A percentile compares a stretch with the other conserved stretches of the same genome.
Conservation (phyloP, 2,888 invertebrate genomes). For the Ornithoptera priamus region DNA sequence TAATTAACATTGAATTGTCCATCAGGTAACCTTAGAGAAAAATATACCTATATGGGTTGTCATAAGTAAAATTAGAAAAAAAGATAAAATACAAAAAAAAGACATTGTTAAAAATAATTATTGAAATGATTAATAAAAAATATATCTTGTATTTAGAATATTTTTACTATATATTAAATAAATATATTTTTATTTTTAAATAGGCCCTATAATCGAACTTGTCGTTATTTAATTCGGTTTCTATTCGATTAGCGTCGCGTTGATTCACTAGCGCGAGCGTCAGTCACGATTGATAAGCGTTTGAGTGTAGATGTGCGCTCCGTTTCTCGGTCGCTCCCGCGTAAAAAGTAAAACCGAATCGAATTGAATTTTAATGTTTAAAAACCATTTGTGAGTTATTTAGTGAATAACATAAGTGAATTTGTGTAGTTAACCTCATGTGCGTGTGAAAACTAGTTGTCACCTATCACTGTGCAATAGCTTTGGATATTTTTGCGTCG, state of each 20-base stretch:
- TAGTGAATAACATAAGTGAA: constrained; percentile 46
- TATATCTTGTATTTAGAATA: too few species aligned
- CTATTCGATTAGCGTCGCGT: constrained; percentile 48
- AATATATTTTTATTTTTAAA: not conserved
- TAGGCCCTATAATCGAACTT: not conserved
- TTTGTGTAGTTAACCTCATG: constrained; percentile 50
- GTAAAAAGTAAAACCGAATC: constrained; percentile 51
- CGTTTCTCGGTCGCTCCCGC: constrained; percentile 47
- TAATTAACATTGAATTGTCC: too few species aligned
- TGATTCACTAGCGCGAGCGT: constrained; percentile 48
- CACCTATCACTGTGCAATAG: constrained; percentile 50
- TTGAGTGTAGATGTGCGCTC: constrained; percentile 44
- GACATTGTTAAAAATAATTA: too few species aligned
- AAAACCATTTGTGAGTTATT: constrained; percentile 51
- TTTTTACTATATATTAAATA: too few species aligned
- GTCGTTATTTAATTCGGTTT: constrained; percentile 25
- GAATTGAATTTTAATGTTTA: constrained; percentile 51
- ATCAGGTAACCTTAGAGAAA: too few species aligned
- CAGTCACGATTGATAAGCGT: constrained; percentile 71
- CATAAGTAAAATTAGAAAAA: too few species aligned
- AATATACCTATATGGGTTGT: too few species aligned
- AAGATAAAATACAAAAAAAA: too few species aligned
- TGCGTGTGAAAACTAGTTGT: constrained; percentile 61
- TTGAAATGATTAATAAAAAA: too few species aligned
- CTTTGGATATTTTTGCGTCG: constrained; percentile 61